Evolutionary conservation across 2,113 vertebrate species (phyloP), one percentile per base, ranked within the genome.

Genomic region (Fregetta grallaria): DNA sequence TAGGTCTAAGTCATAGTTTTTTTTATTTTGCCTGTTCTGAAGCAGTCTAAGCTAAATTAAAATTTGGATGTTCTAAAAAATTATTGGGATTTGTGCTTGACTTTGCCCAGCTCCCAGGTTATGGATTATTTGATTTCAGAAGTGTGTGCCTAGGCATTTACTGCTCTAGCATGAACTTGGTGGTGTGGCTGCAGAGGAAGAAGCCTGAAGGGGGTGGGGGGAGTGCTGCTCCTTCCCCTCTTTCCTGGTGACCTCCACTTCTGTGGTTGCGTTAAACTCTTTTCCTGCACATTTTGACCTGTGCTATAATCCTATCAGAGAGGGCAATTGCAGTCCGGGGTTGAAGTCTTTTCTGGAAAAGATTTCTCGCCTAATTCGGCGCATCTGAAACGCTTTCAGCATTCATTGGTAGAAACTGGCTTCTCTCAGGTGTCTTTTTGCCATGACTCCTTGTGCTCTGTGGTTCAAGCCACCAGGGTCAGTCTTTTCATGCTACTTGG

Each of bases 261-360:
- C 65, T 94, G 50, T 61, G 62, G 5, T 6, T 63, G 68, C 0
- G 0, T 84, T 87, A 70, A 61, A 11, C 34, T 47, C 70, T 87
- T 55, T 88, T 96, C 85, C 93, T 93, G 93, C 67, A 58, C 32
- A 0, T 67, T 93, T 74, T 91, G 90, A 92, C 92, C 92, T 7
- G 4, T 88, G 52, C 61, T 90, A 7, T 67, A 56, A 49, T 88
- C 65, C 68, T 83, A 1, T 81, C 88, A 74, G 52, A 38, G 59
- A 75, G 63, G 70, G 81, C 66, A 89, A 1, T 2, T 71, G n/a
- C 53, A 88, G 45, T 36, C 74, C 90, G 50, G n/a, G 63, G 20
- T 61, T 61, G 47, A 71, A 75, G 22, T 40, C 36, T 71, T 59
- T 71, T 68, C 59, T 90, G 50, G 79, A 75, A 87, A 38, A 79